phyloP scores from a whole-genome alignment of 1,140 invertebrate genomes.

The Drosophila mayri region DNA sequence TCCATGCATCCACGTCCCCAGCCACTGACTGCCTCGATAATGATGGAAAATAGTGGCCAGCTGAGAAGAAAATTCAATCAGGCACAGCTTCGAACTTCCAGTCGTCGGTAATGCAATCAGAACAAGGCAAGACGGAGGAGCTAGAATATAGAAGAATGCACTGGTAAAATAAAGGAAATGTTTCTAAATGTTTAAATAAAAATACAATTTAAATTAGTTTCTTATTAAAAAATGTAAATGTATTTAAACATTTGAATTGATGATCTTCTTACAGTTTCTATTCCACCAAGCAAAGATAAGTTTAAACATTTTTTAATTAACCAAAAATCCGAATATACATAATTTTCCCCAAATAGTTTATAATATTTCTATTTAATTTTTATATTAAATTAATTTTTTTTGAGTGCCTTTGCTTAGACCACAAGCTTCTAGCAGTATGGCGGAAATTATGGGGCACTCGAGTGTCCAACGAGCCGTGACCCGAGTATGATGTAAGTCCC shows the following conservation, averaged over 20 bases:
- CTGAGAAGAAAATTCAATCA: constrained; percentile 68
- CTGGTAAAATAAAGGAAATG: not conserved
- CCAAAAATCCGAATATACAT: not conserved
- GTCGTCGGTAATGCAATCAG: constrained; percentile 59
- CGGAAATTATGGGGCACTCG: constrained; percentile 72
- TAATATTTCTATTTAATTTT: too few species aligned
- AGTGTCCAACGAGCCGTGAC: constrained; percentile 73
- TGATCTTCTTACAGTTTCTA: not conserved
- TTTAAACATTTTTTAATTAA: too few species aligned
- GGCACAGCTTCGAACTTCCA: constrained; percentile 33
- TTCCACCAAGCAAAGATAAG: too few species aligned
- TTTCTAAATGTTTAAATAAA: too few species aligned
- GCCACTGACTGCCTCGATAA: constrained; percentile 2
- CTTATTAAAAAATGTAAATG: too few species aligned
- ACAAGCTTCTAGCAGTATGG: constrained; percentile 26
- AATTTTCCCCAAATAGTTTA: not conserved
- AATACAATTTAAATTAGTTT: too few species aligned
- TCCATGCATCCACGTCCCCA: not conserved
- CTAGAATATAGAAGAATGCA: constrained; percentile 2
- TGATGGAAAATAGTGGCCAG: constrained; percentile 44
- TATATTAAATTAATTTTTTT: not conserved
- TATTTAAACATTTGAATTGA: too few species aligned
- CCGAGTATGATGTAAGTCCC: constrained; percentile 67
- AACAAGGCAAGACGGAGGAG: constrained; percentile 15
- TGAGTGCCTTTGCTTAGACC: not conserved